These are phyloP conservation scores for Sphyrna mokarran DNA, from an alignment of 2,113 vertebrate genomes.

Conservation along the genomic window DNA sequence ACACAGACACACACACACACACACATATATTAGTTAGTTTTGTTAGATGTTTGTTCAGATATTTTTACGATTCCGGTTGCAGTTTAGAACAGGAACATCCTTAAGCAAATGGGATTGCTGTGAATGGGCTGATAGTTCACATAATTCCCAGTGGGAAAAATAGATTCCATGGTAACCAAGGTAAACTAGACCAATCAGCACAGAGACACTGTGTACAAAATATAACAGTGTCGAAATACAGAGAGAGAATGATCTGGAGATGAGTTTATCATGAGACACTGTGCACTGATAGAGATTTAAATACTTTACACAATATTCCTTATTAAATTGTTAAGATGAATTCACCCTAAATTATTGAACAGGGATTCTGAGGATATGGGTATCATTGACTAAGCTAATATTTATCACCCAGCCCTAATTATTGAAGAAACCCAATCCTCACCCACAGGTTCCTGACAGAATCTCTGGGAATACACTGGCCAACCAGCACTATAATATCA, in stretches of 20 bases:
- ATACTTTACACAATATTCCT: neutral
- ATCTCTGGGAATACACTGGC: too few relatives aligned
- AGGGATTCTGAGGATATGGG: neutral
- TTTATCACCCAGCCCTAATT: neutral
- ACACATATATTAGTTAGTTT: neutral
- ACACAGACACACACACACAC: too few relatives aligned
- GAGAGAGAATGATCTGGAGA: neutral
- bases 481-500: too few relatives aligned
- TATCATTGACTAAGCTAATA: neutral
- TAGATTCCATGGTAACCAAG: slow-evolving; percentile 19
- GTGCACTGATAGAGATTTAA: neutral
- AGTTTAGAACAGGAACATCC: neutral
- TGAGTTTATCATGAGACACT: neutral
- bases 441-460: too few relatives aligned
- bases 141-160: neutral
- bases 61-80: too few relatives aligned
- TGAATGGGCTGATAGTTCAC: neutral
- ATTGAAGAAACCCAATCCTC: neutral
- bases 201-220: neutral
- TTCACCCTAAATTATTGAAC: neutral
- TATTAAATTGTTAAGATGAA: neutral
- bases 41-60: neutral
- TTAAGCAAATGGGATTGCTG: neutral
- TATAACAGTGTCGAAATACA: neutral
- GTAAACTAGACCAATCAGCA: neutral